These are phyloP conservation scores for Myotis vivesi DNA, from an alignment of 2,797 vertebrate genomes.

Conservation along the genomic window DNA sequence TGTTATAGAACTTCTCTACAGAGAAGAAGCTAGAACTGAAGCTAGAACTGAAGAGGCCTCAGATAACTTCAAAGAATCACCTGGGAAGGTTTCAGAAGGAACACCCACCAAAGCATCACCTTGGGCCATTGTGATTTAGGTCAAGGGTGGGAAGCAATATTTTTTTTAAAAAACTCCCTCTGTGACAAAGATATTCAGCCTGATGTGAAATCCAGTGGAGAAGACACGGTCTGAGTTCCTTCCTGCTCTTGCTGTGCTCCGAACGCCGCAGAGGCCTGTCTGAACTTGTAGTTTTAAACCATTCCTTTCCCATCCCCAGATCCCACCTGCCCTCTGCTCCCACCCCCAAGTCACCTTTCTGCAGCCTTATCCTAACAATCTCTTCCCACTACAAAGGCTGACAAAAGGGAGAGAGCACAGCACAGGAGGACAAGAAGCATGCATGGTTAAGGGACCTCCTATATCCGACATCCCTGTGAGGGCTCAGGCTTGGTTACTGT, in stretches of 20 bases:
- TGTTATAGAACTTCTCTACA: neutral
- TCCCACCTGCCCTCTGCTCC: neutral
- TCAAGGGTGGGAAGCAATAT: neutral
- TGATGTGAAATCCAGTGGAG: constrained; percentile 11
- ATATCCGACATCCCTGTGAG: neutral
- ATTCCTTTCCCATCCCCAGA: neutral
- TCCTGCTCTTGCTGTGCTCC: neutral
- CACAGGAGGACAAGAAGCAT: neutral
- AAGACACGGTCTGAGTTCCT: neutral
- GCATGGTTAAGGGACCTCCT: neutral
- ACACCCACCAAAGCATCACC: neutral
- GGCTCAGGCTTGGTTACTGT: neutral
- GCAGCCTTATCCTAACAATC: neutral
- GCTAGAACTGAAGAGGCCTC: neutral
- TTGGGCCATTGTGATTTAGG: neutral
- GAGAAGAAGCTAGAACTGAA: neutral
- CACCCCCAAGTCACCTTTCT: neutral
- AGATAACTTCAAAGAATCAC: neutral
- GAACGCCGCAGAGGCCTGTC: neutral
- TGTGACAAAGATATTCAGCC: neutral
- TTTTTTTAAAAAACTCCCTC: neutral
- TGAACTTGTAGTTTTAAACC: neutral
- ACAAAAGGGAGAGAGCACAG: neutral
- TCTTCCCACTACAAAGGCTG: neutral
- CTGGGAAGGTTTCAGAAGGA: neutral